phyloP scores from a whole-genome alignment of 2,888 invertebrate genomes.

The Drosophila diplacantha region DNA sequence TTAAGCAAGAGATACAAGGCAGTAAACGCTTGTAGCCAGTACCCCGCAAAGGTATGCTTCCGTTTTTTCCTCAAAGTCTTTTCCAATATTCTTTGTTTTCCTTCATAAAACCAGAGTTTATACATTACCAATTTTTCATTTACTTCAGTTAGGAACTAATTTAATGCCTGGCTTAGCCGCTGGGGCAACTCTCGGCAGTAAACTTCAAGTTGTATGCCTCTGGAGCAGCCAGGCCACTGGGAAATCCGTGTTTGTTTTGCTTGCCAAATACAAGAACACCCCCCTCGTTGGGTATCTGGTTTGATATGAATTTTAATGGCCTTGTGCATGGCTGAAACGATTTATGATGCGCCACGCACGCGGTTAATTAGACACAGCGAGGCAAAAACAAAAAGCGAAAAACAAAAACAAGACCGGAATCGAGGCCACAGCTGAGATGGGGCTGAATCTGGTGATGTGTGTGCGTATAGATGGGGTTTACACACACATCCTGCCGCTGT shows the following conservation, averaged over 20 bases:
- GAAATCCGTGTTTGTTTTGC: constrained; percentile 24
- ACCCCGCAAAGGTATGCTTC: neutral
- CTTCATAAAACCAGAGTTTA: neutral
- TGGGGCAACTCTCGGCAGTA: constrained; percentile 2
- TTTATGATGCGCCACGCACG: constrained; percentile 72
- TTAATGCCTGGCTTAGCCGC: constrained; percentile 4
- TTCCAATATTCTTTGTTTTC: neutral
- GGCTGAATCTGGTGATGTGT: constrained; percentile 24
- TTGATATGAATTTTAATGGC: constrained; percentile 65
- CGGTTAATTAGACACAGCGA: constrained; percentile 68
- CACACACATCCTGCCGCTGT: constrained; percentile 15
- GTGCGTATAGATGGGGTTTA: neutral
- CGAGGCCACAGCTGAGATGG: constrained; percentile 47
- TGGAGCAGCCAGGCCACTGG: constrained; percentile 14
- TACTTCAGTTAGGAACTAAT: constrained; percentile 1
- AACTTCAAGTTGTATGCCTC: neutral
- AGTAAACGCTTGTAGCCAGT: neutral
- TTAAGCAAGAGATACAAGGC: neutral
- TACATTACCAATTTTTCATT: neutral
- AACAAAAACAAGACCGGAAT: constrained; percentile 18
- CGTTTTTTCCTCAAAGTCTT: neutral
- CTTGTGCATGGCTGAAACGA: constrained; percentile 60
- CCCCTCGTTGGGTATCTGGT: constrained; percentile 32
- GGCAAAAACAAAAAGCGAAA: constrained; percentile 23
- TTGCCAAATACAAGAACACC: constrained; percentile 32